Conservation (phyloP, 23 tunicate genomes). For the Oikopleura albicans region DNA sequence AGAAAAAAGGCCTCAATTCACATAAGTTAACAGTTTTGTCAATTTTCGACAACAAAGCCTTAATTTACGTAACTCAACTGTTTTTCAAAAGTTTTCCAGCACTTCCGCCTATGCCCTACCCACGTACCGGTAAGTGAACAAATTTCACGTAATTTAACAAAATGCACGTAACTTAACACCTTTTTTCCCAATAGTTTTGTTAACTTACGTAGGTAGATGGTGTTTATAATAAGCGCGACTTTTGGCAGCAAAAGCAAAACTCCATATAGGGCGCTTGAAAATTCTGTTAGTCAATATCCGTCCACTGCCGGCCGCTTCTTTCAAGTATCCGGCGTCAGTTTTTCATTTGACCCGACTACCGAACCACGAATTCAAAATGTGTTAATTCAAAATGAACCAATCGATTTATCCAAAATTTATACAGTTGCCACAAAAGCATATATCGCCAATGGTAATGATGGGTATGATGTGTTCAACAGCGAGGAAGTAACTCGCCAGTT, state of each 20-base stretch:
- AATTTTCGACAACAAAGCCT: too few relatives aligned
- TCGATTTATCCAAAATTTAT: constrained; percentile 34
- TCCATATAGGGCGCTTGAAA: constrained; percentile 35
- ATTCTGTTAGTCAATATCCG: constrained; percentile 56
- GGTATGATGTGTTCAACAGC: constrained; percentile 20
- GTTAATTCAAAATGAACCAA: constrained; percentile 25
- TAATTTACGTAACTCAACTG: too few relatives aligned
- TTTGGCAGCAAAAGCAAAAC: neutral
- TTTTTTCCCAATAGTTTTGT: too few relatives aligned
- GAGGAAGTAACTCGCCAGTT: neutral
- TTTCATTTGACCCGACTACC: neutral
- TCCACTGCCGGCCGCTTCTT: constrained; percentile 54
- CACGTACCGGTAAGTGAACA: too few relatives aligned
- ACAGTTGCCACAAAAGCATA: constrained; percentile 62
- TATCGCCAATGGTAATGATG: constrained; percentile 62
- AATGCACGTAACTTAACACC: too few relatives aligned
- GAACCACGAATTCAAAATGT: constrained; percentile 16
- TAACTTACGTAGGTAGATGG: too few relatives aligned
- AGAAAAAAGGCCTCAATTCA: too few relatives aligned
- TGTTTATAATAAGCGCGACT: too few relatives aligned
- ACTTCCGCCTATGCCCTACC: too few relatives aligned
- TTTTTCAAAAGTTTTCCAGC: too few relatives aligned
- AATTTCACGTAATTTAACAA: too few relatives aligned
- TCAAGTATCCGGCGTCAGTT: constrained; percentile 28
- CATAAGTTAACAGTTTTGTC: too few relatives aligned